Percentiles rank a stretch among this genome's conserved stretches.
These are phyloP conservation scores for Labrus mixtus DNA, from an alignment of 2,113 vertebrate genomes.

Conservation along the genomic window DNA sequence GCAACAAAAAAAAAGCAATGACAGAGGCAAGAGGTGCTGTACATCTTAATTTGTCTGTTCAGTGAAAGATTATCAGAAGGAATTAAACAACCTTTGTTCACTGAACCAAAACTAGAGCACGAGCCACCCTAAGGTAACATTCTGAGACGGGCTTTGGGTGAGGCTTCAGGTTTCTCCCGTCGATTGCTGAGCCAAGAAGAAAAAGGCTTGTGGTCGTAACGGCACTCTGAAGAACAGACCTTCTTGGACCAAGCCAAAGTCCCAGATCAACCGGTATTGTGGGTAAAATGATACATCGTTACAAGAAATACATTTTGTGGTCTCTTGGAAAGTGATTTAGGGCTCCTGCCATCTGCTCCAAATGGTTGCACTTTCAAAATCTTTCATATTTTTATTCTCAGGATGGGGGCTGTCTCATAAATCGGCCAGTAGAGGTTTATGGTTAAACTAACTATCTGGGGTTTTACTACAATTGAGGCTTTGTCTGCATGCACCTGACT, in stretches of 20 bases:
- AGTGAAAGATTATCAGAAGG: constrained; percentile 6
- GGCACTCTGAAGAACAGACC: constrained; percentile 51
- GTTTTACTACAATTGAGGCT: constrained; percentile 58
- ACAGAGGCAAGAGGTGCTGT: neutral
- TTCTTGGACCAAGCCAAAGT: constrained; percentile 52
- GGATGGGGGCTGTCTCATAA: constrained; percentile 56
- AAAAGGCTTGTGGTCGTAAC: constrained; percentile 40
- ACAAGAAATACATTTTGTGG: constrained; percentile 62
- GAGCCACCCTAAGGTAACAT: constrained; percentile 18
- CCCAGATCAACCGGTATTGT: constrained; percentile 48
- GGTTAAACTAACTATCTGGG: constrained; percentile 54
- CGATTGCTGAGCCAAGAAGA: constrained; percentile 60
- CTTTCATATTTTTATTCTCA: constrained; percentile 54
- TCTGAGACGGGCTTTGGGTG: neutral
- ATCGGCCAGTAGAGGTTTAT: constrained; percentile 54
- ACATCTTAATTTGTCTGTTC: constrained; percentile 19
- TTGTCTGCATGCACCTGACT: constrained; percentile 69
- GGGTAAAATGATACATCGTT: constrained; percentile 63
- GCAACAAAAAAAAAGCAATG: neutral
- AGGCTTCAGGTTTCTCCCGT: constrained; percentile 42
- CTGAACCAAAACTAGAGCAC: constrained; percentile 11
- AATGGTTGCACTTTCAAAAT: constrained; percentile 56
- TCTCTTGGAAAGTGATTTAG: constrained; percentile 58
- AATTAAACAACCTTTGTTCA: constrained; percentile 13
- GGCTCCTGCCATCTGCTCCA: constrained; percentile 16